phyloP scores from a whole-genome alignment of 1,140 invertebrate species.

The Drosophila malerkotliana region DNA sequence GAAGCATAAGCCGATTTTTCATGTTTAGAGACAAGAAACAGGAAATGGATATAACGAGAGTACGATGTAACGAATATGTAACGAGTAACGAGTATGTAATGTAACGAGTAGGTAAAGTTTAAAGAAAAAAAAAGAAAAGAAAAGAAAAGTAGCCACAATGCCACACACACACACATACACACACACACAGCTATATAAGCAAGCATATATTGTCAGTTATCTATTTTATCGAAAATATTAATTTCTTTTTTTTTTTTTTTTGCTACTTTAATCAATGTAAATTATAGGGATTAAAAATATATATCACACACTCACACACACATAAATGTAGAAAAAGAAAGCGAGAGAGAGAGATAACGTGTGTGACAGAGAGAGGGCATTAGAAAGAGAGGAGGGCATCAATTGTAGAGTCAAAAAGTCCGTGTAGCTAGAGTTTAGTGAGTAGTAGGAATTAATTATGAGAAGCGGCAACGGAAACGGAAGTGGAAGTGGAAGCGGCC shows the following conservation, averaged over 20 bases:
- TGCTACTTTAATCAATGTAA: slow-evolving; percentile 27
- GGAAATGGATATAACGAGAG: slow-evolving; percentile 13
- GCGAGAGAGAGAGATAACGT: slow-evolving; percentile 15
- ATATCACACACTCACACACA: slow-evolving; percentile 31
- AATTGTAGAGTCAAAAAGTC: not conserved
- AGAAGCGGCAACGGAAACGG: not conserved
- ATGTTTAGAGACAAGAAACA: not conserved
- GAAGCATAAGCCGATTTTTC: no score
- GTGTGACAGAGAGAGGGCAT: not conserved
- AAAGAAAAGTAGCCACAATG: slow-evolving; percentile 50
- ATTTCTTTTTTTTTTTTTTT: slow-evolving; percentile 53
- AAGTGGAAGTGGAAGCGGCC: not conserved
- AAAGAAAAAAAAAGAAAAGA: not conserved
- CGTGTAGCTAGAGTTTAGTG: not conserved
- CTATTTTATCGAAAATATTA: slow-evolving; percentile 19
- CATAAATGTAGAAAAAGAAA: not conserved
- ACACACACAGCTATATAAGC: slow-evolving; percentile 49
- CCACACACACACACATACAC: slow-evolving; percentile 19
- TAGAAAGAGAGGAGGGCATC: not conserved
- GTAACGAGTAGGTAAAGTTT: slow-evolving; percentile 12
- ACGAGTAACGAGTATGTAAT: slow-evolving; percentile 11
- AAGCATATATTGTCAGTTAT: slow-evolving; percentile 51
- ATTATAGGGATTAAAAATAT: slow-evolving; percentile 27
- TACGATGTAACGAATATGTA: slow-evolving; percentile 12
- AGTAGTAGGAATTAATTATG: slow-evolving; percentile 25